phyloP scores from a whole-genome alignment of 2,113 vertebrate genomes.

The Stegastes partitus region DNA sequence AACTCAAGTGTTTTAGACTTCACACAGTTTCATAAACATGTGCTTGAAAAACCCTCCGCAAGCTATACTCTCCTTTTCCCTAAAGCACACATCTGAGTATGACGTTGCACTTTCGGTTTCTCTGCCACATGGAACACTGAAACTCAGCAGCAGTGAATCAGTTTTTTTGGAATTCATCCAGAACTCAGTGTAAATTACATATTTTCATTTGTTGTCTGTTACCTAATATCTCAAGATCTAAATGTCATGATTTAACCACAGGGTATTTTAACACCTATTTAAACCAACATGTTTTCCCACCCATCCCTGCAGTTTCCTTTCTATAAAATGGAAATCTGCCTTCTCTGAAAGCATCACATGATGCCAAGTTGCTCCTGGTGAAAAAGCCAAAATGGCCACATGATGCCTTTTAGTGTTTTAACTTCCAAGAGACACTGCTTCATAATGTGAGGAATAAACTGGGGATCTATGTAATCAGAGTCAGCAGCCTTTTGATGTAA shows the following conservation, averaged over 20 bases:
- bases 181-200: background rate
- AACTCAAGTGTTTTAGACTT: constrained; percentile 17
- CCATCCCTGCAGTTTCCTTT: background rate
- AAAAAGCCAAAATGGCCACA: constrained; percentile 9
- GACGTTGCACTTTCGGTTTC: constrained; percentile 23
- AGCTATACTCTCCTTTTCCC: background rate
- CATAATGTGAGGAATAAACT: background rate
- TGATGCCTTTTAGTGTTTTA: constrained; percentile 14
- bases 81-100: background rate
- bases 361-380: background rate
- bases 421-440: constrained; percentile 16
- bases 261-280: background rate
- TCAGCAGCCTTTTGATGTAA: constrained; percentile 25
- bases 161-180: background rate
- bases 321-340: background rate
- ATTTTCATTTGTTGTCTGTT: background rate
- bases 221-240: background rate
- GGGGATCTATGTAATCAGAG: constrained; percentile 23
- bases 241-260: background rate
- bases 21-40: background rate
- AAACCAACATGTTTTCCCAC: background rate
- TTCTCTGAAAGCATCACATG: background rate
- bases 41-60: background rate
- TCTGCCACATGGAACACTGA: background rate
- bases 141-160: background rate